Base-by-base conservation (phyloP, 2,888 invertebrate genomes). In the Tanytarsus gracilentus region DNA sequence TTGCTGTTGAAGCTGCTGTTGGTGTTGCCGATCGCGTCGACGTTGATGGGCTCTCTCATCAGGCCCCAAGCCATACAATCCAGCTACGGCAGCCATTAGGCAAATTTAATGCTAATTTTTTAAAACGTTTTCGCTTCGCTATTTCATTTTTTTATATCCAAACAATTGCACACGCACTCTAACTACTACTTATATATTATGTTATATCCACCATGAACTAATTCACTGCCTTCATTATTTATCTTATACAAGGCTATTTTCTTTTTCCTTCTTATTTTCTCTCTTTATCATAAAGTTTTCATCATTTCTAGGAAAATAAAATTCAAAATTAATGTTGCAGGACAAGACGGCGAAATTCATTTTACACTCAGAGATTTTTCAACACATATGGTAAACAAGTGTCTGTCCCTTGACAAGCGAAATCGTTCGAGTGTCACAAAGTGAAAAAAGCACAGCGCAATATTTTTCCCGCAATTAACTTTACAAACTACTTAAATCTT, bases 71-170 rank as follows among this genome's bases (percentile, higher is more conserved):
- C 86, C 86, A 72, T 86, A 87, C 62, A 86, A 81, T 70, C 86
- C 86, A 68, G 86, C 86, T 71, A 86, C 86, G 66, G 86, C 85
- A 69, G 86, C 86, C 86, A 86, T 86, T 48, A n/a, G n/a, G n/a
- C n/a, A n/a, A n/a, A n/a, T n/a, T n/a, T 48, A 1, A 16, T 8
- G 11, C 16, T 16, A 40, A 55, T 40, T 55, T 44, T 36, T 36
- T 36, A 14, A 44, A 23, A 23, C 23, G 23, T 23, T 16, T 36
- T 14, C 16, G 16, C 16, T 36, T 16, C 36, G 18, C 21, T 40
- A 18, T 16, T 44, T 44, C 14, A 21, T 23, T 23, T 23, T 44
- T 21, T 21, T 18, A 40, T 7, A 18, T n/a, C n/a, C 21, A 18
- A 44, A 44, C 18, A 9, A 44, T 8, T 9, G 44, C 44, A 23